Conservation (phyloP, 2,888 invertebrate species). For the Allygus modestus region DNA sequence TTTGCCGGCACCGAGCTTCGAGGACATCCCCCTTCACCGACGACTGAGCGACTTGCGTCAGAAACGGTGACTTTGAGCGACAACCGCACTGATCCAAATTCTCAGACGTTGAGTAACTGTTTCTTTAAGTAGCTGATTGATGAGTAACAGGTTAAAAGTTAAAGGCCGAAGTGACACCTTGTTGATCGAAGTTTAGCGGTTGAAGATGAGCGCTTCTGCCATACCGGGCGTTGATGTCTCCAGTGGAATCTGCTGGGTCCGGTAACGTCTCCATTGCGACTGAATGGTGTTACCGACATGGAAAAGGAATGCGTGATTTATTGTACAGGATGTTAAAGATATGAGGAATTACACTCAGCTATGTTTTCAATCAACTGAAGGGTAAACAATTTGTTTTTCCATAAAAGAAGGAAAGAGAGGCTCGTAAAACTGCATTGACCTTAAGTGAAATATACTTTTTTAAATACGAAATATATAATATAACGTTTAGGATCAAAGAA, state of each 20-base stretch:
- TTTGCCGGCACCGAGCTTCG: not conserved
- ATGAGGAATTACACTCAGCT: not conserved
- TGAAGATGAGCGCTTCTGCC: slow-evolving; percentile 8
- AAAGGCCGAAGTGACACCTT: not conserved
- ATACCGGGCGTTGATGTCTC: slow-evolving; percentile 28
- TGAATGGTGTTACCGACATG: not conserved
- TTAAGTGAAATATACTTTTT: too few relatives aligned
- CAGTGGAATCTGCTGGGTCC: not conserved
- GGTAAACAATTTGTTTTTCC: too few relatives aligned
- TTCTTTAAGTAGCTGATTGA: not conserved
- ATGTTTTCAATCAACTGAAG: too few relatives aligned
- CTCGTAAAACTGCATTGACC: too few relatives aligned
- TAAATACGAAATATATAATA: too few relatives aligned
- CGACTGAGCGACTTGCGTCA: not conserved
- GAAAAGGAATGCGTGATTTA: not conserved
- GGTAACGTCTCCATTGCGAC: not conserved
- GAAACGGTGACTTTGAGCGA: slow-evolving; percentile 7
- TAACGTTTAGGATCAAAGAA: too few relatives aligned
- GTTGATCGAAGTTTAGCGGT: not conserved
- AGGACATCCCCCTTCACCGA: slow-evolving; percentile 7
- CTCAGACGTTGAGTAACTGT: not conserved
- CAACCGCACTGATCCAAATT: not conserved
- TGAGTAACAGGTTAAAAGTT: not conserved
- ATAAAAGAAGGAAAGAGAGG: too few relatives aligned
- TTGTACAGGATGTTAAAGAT: not conserved